phyloP scores from a whole-genome alignment of 2,797 vertebrate species.

The Tenualosa thibaudeaui region DNA sequence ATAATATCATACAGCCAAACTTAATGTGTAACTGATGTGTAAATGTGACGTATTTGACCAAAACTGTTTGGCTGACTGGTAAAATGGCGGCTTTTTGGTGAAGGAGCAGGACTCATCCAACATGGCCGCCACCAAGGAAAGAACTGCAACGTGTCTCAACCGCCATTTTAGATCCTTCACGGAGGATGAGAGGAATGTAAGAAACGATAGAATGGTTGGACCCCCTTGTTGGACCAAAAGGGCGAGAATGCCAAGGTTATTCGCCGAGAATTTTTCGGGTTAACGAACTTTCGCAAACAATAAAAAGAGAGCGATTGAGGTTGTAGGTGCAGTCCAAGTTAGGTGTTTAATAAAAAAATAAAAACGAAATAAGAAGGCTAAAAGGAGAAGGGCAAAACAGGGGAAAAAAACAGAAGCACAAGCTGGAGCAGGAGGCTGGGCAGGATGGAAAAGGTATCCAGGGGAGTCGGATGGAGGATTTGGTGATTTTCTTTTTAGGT shows the following conservation, averaged over 20 bases:
- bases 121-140: slow-evolving; percentile 9
- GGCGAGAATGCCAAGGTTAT: not conserved
- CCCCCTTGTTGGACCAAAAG: not conserved
- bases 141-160: not conserved
- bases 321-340: not conserved
- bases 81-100: slow-evolving; percentile 20
- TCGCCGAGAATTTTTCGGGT: not conserved
- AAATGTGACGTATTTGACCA: not conserved
- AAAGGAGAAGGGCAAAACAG: not conserved
- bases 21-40: not conserved
- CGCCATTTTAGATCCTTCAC: slow-evolving; percentile 20
- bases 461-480: slow-evolving; percentile 15
- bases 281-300: not conserved
- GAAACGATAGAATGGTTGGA: slow-evolving; percentile 1
- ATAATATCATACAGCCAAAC: not conserved
- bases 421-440: not conserved
- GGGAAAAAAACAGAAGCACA: not conserved
- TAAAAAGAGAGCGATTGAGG: not conserved
- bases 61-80: not conserved
- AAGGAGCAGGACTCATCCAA: slow-evolving; percentile 21
- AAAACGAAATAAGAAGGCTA: not conserved
- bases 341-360: not conserved
- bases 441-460: not conserved
- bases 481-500: slow-evolving; percentile 2
- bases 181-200: not conserved